Evolutionary conservation across 2,888 invertebrate species (phyloP), one percentile per base, ranked within the genome.

Genomic region (Lomographa bimaculata): DNA sequence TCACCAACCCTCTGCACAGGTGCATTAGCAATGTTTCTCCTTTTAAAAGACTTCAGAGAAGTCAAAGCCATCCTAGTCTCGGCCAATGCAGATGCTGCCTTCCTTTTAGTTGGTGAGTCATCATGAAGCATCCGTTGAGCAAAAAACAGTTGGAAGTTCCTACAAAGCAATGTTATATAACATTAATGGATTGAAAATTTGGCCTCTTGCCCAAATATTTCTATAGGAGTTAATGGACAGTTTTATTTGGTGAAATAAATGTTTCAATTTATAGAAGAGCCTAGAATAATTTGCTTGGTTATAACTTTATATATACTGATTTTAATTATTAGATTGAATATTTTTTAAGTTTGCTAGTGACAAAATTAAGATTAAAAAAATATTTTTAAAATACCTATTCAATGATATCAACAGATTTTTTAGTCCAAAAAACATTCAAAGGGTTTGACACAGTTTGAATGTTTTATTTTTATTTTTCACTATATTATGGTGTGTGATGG

Each of bases 31-130:
- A 82, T 80, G 56, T 90, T 89, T 14, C 87, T 73, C 14, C 93
- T 90, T 45, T 92, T 93, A 50, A 93, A 93, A 0, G 94, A 92
- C 55, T 91, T 92, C 24, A 97, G 77, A 1, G 94, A 94, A 34
- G 94, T 95, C 38, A 97, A 84, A 4, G 95, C 96, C 66, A 93
- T 91, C 38, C 97, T 90, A 33, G 95, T 94, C 61, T 94, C 94
- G 9, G 91, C 89, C 27, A 95, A 73, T 12, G 91, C 91, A 23
- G 90, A 87, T 28, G 91, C 91, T 44, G 91, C 91, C 48, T 89
- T 89, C 28, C 90, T 82, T 65, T 89, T 91, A 2, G 90, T 90
- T 1, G 91, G 90, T 25, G 84, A 86, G 50, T 92, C 91, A 57
- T 94, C 93, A 64, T 91, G 92, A 30, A 93, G 79, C 82, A 92